A percentile compares a stretch with the other conserved stretches of the same genome.
These are phyloP conservation scores for Rhopalosiphum maidis DNA, from an alignment of 1,140 invertebrate genomes.

Conservation along the genomic window DNA sequence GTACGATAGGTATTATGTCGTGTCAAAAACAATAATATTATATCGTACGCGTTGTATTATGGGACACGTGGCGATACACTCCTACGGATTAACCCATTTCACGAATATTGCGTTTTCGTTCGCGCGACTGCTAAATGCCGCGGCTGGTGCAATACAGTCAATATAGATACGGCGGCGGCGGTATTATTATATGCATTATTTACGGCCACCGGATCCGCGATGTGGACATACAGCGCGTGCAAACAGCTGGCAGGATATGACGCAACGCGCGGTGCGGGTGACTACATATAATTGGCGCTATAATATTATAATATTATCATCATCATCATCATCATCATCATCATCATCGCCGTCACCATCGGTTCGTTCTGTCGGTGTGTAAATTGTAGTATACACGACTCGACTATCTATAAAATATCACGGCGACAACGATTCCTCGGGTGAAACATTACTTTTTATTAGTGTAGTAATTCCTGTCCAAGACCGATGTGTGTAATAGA, in stretches of 20 bases:
- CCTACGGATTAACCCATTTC: constrained; percentile 46
- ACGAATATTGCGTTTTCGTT: constrained; percentile 19
- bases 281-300: neutral
- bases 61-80: neutral
- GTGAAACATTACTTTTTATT: too few relatives aligned
- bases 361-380: neutral
- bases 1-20: neutral
- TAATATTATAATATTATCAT: neutral
- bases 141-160: neutral
- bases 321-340: neutral
- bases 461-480: too few relatives aligned
- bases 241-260: constrained; percentile 28
- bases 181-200: neutral
- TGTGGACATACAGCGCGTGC: neutral
- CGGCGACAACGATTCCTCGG: too few relatives aligned
- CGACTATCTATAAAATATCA: too few relatives aligned
- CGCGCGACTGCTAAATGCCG: neutral
- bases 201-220: constrained; percentile 31
- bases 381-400: too few relatives aligned
- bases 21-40: constrained; percentile 11
- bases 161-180: neutral
- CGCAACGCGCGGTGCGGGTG: neutral
- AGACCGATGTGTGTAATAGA: too few relatives aligned
- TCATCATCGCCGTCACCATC: neutral
- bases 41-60: neutral